Conservation (phyloP, 1,140 invertebrate genomes). For the Sycobia sp. region DNA sequence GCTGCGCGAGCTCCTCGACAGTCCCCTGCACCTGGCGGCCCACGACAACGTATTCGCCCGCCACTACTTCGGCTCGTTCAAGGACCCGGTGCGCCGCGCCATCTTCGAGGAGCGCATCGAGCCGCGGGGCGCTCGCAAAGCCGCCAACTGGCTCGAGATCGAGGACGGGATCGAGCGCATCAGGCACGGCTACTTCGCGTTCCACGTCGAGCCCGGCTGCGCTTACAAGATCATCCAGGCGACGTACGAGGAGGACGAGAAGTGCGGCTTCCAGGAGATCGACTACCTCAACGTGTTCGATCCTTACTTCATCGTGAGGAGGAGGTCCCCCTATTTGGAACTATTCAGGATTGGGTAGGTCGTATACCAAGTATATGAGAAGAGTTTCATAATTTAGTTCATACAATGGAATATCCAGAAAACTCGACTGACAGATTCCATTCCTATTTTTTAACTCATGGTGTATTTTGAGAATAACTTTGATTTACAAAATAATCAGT, state of each 20-base stretch:
- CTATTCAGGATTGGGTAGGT: conserved; percentile 68
- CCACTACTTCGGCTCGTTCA: conserved; percentile 62
- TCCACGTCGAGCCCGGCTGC: conserved; percentile 67
- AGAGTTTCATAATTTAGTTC: no score
- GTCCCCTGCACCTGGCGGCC: conserved; percentile 65
- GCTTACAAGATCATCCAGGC: conserved; percentile 69
- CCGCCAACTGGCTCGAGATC: conserved; percentile 62
- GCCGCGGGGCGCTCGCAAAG: neutral
- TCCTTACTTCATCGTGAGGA: conserved; percentile 66
- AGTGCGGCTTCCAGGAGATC: conserved; percentile 70
- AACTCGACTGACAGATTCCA: no score
- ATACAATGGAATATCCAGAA: no score
- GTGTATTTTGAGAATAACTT: neutral
- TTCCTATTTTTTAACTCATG: no score
- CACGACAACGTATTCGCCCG: conserved; percentile 69
- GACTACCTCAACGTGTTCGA: conserved; percentile 66
- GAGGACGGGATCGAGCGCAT: conserved; percentile 66
- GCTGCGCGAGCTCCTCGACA: conserved; percentile 65
- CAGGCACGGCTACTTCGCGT: conserved; percentile 67
- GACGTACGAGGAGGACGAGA: conserved; percentile 70
- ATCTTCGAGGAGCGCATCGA: conserved; percentile 68
- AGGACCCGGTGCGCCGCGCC: conserved; percentile 65
- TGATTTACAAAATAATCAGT: neutral
- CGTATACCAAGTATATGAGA: no score
- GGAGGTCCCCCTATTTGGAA: conserved; percentile 67